Base-by-base conservation (phyloP, 2,888 invertebrate species). In the Toxonevra muliebris region DNA sequence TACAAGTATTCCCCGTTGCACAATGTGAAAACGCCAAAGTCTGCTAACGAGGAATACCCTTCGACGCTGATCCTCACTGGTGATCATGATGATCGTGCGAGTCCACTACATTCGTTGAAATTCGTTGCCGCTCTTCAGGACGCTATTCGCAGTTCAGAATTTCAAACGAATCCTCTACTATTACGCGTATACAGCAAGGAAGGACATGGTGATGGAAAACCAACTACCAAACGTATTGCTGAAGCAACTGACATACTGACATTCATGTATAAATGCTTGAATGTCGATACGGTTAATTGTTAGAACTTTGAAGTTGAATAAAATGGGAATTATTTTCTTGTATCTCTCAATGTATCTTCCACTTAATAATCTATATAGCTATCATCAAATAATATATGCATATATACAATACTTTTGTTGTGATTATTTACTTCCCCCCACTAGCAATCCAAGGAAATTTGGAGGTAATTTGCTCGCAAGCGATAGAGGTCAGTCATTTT, bases 81-180 rank as follows among this genome's bases (percentile, higher is more conserved):
- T 19, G 98, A 98, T 88, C 98, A 98, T 86, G 98, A 98, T 87
- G 98, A 98, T 87, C 91, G 98, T 76, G 98, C 99, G 73, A 98
- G 98, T 74, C 98, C 98, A 61, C 89, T 97, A 74, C 99, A 99
- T 87, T 97, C 97, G 70, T 89, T 98, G 58, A 99, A 99, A 87
- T 95, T 93, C 86, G 92, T 95, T 69, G 97, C 98, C 1, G 90
- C 93, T 77, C 87, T 99, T 69, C 98, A 99, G 82, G 88, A 94
- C 79, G 88, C 88, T 54, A 82, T 93, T 15, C 91, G 90, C 53
- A 83, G 84, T 67, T 80, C 88, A 5, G 80, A 88, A 8, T 86
- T 87, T 72, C 95, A 96, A 88, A 89, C 84, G 17, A 94, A 94
- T 77, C 98, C 98, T 1, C 85, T 99, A 74, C 86, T 99, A 71